A percentile compares a stretch with the other conserved stretches of the same genome.
Conservation (phyloP, 2,888 invertebrate species). For the Papilio elwesi region DNA sequence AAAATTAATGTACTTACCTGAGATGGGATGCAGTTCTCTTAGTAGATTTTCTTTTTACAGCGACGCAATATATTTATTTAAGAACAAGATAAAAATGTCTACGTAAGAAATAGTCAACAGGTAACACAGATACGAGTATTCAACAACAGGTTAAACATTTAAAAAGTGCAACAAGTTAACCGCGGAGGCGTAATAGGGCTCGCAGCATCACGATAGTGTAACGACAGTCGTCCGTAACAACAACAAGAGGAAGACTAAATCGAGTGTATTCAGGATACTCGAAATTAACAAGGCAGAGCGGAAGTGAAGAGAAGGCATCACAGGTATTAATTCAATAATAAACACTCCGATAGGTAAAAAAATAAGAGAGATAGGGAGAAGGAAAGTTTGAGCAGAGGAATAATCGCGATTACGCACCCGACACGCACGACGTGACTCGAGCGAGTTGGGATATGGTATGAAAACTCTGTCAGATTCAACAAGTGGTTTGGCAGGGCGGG, state of each 20-base stretch:
- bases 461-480: slow-evolving; percentile 74
- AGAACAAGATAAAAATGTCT: slow-evolving; percentile 67
- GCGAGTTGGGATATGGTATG: slow-evolving; percentile 60
- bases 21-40: slow-evolving; percentile 51
- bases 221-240: slow-evolving; percentile 68
- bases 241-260: slow-evolving; percentile 71
- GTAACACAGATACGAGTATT: slow-evolving; percentile 81
- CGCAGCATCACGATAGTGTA: slow-evolving; percentile 58
- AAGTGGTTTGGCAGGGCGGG: slow-evolving; percentile 75
- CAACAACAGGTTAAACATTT: slow-evolving; percentile 80
- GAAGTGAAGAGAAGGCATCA: slow-evolving; percentile 76
- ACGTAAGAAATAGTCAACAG: slow-evolving; percentile 79
- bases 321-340: slow-evolving; percentile 55
- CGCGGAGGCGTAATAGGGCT: slow-evolving; percentile 52
- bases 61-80: slow-evolving; percentile 65
- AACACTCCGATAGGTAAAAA: slow-evolving; percentile 45
- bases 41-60: slow-evolving; percentile 60
- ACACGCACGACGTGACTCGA: slow-evolving; percentile 64
- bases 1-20: slow-evolving; percentile 16
- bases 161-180: slow-evolving; percentile 78
- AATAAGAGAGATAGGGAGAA: slow-evolving; percentile 44
- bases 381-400: slow-evolving; percentile 47
- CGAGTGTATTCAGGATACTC: slow-evolving; percentile 59
- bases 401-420: slow-evolving; percentile 49
- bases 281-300: slow-evolving; percentile 63